Evolutionary conservation across 2,888 invertebrate species (phyloP).

Genomic region (Apomyelois bistriatella): DNA sequence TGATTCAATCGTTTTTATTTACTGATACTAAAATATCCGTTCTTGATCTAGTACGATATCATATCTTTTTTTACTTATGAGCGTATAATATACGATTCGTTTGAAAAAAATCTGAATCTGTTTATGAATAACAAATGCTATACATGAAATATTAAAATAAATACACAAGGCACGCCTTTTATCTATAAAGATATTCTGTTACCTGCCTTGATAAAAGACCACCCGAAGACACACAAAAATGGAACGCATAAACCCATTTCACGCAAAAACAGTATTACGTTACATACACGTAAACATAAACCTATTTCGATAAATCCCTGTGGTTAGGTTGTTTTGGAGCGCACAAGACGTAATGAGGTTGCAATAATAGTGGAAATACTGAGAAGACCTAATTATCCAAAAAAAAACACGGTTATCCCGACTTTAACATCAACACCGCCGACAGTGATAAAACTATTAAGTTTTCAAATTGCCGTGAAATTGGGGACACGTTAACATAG

Average conservation of each 20-base stretch:
- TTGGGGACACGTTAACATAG: neutral
- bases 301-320: slow-evolving; percentile 14
- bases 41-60: too few species aligned
- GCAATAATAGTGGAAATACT: slow-evolving; percentile 48
- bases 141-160: neutral
- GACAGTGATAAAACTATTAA: slow-evolving; percentile 15
- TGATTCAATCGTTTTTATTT: too few species aligned
- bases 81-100: too few species aligned
- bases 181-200: neutral
- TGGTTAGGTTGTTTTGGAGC: slow-evolving; percentile 18
- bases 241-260: slow-evolving; percentile 9
- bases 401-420: slow-evolving; percentile 59
- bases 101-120: too few species aligned
- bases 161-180: too few species aligned
- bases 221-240: neutral
- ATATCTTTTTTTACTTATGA: too few species aligned
- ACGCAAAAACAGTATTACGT: slow-evolving; percentile 8
- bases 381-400: slow-evolving; percentile 49
- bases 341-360: slow-evolving; percentile 36
- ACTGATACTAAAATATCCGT: too few species aligned
- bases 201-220: neutral
- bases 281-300: slow-evolving; percentile 12
- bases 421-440: slow-evolving; percentile 30
- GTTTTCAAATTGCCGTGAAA: slow-evolving; percentile 18
- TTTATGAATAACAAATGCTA: too few species aligned